These are phyloP conservation scores for Pristionchus maxplancki DNA, from an alignment of 2,888 invertebrate genomes.

Conservation along the genomic window DNA sequence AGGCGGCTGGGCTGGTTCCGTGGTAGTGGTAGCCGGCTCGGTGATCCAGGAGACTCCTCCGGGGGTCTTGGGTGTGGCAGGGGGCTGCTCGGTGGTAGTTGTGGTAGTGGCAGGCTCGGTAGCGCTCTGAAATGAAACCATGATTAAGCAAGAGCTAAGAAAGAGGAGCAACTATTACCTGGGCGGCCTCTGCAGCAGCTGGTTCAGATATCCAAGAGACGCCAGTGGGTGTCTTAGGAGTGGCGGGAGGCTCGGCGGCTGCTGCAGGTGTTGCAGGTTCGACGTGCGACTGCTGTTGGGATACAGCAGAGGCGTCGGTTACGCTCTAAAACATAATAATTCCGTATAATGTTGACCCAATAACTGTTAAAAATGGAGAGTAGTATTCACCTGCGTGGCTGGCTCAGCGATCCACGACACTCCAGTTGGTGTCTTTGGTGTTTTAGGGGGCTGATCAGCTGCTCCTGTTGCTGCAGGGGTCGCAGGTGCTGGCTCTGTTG, in stretches of 20 bases:
- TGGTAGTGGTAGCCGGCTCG: background rate
- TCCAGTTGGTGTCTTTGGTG: background rate
- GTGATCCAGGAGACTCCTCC: no score
- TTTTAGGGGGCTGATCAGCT: background rate
- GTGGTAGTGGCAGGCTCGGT: background rate
- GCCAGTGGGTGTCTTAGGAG: conserved; percentile 6
- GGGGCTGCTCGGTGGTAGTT: background rate
- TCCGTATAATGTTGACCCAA: no score
- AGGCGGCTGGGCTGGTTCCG: background rate
- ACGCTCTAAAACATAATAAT: no score
- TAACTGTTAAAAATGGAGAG: no score
- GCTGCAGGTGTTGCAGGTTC: background rate
- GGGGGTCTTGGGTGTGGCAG: no score
- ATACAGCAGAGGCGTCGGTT: no score
- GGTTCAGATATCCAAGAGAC: conserved; percentile 20
- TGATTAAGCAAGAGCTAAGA: background rate
- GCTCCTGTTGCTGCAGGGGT: background rate
- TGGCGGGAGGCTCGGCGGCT: background rate
- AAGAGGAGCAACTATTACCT: no score
- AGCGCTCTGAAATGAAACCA: background rate
- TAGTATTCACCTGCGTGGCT: background rate
- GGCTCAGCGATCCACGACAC: conserved; percentile 5
- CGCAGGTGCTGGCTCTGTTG: background rate
- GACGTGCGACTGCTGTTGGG: no score
- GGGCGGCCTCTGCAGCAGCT: no score